Conservation (phyloP, 2,797 vertebrate species). For the Lepilemur septentrionalis region DNA sequence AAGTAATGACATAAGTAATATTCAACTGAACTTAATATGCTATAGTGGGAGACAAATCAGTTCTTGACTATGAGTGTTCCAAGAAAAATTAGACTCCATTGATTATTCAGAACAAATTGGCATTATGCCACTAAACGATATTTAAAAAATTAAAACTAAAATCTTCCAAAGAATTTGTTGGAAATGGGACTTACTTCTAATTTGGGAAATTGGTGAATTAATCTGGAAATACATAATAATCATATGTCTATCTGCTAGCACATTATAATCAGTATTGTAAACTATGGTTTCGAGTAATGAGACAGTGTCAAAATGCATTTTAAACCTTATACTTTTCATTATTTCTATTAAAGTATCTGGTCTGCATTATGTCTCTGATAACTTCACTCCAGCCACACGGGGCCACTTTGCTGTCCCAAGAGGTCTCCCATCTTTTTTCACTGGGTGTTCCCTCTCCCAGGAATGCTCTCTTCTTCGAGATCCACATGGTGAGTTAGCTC, state of each 20-base stretch:
- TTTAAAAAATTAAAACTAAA: background rate
- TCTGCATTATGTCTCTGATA: background rate
- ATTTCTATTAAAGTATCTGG: background rate
- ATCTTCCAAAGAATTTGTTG: background rate
- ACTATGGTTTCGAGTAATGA: background rate
- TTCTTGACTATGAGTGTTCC: background rate
- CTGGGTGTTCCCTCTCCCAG: background rate
- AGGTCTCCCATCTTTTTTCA: background rate
- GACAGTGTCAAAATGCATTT: background rate
- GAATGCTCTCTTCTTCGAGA: background rate
- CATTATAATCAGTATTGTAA: background rate
- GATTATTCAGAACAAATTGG: background rate
- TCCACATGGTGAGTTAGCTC: background rate
- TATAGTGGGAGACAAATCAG: background rate
- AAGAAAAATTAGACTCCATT: background rate
- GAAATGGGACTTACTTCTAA: background rate
- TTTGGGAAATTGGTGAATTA: background rate
- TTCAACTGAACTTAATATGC: background rate
- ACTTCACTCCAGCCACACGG: background rate
- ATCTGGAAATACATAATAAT: background rate
- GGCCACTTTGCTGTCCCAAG: background rate
- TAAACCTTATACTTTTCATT: background rate
- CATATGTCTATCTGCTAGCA: background rate
- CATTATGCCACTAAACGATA: background rate
- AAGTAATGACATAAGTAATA: background rate